A percentile compares a stretch with the other conserved stretches of the same genome.
Evolutionary conservation across 2,888 invertebrate species (phyloP).

Genomic region (Oligia strigilis): DNA sequence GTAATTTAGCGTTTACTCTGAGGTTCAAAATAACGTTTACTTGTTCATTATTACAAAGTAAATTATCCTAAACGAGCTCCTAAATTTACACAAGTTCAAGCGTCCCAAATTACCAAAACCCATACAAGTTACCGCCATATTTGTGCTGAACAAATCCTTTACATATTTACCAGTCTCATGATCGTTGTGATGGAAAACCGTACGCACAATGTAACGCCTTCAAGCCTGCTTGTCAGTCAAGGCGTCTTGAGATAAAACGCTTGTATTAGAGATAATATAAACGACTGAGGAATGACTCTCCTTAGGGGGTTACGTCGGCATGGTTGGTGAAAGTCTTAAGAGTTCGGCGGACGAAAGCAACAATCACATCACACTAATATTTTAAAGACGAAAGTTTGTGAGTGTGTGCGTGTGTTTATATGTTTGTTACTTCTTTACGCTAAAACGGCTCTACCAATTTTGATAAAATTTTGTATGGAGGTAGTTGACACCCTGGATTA

Average conservation of each 20-base stretch:
- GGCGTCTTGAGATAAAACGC: constrained; percentile 79
- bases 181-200: constrained; percentile 40
- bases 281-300: constrained; percentile 77
- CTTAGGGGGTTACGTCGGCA: constrained; percentile 63
- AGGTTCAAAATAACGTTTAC: constrained; percentile 2
- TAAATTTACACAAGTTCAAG: constrained; percentile 14
- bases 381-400: too few relatives aligned
- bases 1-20: not conserved
- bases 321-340: constrained; percentile 61
- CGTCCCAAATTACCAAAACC: constrained; percentile 22
- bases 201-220: constrained; percentile 44
- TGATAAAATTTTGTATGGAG: too few relatives aligned
- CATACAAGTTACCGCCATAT: constrained; percentile 48
- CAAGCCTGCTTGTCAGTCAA: constrained; percentile 74
- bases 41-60: constrained; percentile 30
- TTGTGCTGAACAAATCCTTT: constrained; percentile 42
- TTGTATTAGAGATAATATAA: constrained; percentile 82
- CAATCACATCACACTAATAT: not conserved
- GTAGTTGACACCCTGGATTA: too few relatives aligned
- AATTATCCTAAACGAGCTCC: constrained; percentile 21
- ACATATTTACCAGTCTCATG: constrained; percentile 54
- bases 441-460: too few relatives aligned
- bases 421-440: too few relatives aligned
- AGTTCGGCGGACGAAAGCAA: not conserved
- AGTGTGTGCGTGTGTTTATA: too few relatives aligned